Base-by-base conservation (phyloP, 2,797 vertebrate genomes). In the Poecilia velifera region DNA sequence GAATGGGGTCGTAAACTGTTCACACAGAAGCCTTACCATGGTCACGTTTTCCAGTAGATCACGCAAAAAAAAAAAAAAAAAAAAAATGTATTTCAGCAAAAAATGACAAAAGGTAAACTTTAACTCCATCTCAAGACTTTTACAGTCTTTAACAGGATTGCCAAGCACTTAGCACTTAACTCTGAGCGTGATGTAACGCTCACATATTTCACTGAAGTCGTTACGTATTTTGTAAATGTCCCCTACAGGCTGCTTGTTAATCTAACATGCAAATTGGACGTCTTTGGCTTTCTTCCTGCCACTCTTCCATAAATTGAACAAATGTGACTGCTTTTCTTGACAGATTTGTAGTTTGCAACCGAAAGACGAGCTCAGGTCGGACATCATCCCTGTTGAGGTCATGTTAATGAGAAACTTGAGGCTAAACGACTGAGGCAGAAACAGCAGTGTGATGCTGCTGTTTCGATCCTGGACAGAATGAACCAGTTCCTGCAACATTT, bases 311-410 rank as follows among this genome's bases (percentile, higher is more conserved):
- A 90, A 82, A 90, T 89, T 86, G 86, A 86, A 86, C 66, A 82
- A 57, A 81, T 51, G 49, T 74, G 71, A 83, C 85, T 83, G 49
- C 76, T 85, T 83, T 68, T 84, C 82, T 84, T 81, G 68, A 82
- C 81, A 84, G 82, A 83, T 82, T 25, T 86, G 87, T 82, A 85
- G 83, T 89, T 89, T 85, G 75, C 84, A 88, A 89, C 80, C 73
- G 84, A 79, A 73, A 82, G 81, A 90, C 84, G 62, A 77, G 83
- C 46, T 85, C 78, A 14, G 78, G 87, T 91, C 87, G 92, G 80
- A 90, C 82, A 87, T 89, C 73, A 80, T 75, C 28, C 84, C 83
- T 86, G 81, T 83, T 81, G 72, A 86, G 84, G 86, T 89, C 85
- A 89, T 80, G 74, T 82, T 84, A 85, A 83, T 76, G 78, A 76